Evolutionary conservation across 2,888 invertebrate genomes (phyloP).

Genomic region (Meteorus colon): DNA sequence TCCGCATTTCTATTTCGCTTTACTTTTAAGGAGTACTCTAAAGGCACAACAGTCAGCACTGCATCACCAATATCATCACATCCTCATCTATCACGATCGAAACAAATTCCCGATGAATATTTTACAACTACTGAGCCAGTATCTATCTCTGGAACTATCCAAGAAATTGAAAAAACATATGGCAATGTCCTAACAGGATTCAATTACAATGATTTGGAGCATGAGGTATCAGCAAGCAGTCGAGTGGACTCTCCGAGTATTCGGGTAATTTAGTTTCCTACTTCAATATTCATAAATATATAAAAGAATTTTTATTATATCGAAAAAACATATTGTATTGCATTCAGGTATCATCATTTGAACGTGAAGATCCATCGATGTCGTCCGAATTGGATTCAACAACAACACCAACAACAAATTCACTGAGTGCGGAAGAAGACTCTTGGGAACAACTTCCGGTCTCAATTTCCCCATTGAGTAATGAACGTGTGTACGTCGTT

Average conservation of each 20-base stretch:
- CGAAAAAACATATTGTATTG: neutral
- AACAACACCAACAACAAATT: constrained; percentile 27
- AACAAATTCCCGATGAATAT: constrained; percentile 86
- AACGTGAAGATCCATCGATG: constrained; percentile 6
- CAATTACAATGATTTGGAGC: constrained; percentile 62
- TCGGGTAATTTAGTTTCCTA: constrained; percentile 48
- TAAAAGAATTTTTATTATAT: neutral
- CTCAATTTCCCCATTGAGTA: constrained; percentile 84
- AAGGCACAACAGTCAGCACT: constrained; percentile 60
- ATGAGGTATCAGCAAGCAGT: constrained; percentile 58
- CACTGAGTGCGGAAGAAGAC: constrained; percentile 71
- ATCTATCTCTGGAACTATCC: constrained; percentile 38
- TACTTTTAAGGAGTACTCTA: constrained; percentile 66
- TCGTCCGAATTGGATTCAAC: constrained; percentile 42
- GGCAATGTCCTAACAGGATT: constrained; percentile 57
- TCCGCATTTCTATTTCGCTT: constrained; percentile 44
- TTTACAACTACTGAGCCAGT: constrained; percentile 76
- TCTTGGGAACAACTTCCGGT: constrained; percentile 82
- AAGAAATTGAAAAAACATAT: constrained; percentile 46
- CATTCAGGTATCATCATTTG: constrained; percentile 2
- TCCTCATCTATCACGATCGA: constrained; percentile 77
- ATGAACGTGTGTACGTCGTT: constrained; percentile 88
- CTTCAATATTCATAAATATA: neutral
- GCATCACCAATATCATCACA: constrained; percentile 61
- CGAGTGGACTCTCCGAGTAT: constrained; percentile 51